These are phyloP conservation scores for Brachyistius frenatus DNA, from an alignment of 2,113 vertebrate species.

Conservation along the genomic window DNA sequence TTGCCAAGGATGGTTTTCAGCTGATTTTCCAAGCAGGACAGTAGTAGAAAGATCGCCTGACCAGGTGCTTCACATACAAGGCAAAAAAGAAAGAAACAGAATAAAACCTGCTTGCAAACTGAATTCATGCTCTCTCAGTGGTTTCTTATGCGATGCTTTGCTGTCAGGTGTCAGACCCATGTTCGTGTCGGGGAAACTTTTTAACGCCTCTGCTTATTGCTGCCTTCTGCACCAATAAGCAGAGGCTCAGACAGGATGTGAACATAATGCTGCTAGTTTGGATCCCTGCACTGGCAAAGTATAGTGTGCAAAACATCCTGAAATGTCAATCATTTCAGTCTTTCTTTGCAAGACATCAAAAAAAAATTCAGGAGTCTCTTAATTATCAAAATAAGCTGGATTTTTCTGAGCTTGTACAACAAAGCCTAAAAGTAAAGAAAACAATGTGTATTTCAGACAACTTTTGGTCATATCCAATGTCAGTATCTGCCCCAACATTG, in stretches of 20 bases:
- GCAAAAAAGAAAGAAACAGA: background rate
- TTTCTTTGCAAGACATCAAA: background rate
- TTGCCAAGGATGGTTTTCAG: slow-evolving; percentile 47
- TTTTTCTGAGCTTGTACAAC: background rate
- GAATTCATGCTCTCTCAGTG: slow-evolving; percentile 12
- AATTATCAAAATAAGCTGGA: background rate
- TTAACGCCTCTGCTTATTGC: slow-evolving; percentile 10
- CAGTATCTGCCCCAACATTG: background rate
- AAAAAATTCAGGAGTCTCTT: background rate
- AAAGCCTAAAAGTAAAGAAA: background rate
- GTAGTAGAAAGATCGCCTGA: slow-evolving; percentile 27
- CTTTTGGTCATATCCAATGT: slow-evolving; percentile 18
- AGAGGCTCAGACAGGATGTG: slow-evolving; percentile 1
- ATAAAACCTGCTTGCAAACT: slow-evolving; percentile 14
- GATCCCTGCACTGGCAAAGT: background rate
- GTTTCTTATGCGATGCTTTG: slow-evolving; percentile 22
- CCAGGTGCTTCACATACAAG: slow-evolving; percentile 18
- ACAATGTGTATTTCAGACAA: background rate
- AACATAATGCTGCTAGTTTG: background rate
- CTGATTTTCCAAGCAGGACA: slow-evolving; percentile 22
- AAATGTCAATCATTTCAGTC: slow-evolving; percentile 10
- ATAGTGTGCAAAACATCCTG: slow-evolving; percentile 4
- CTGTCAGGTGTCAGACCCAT: slow-evolving; percentile 3
- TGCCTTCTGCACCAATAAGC: slow-evolving; percentile 1
- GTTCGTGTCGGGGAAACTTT: background rate